These are phyloP conservation scores for Alentia gelatinosa DNA, from an alignment of 2,888 invertebrate species.

Conservation along the genomic window DNA sequence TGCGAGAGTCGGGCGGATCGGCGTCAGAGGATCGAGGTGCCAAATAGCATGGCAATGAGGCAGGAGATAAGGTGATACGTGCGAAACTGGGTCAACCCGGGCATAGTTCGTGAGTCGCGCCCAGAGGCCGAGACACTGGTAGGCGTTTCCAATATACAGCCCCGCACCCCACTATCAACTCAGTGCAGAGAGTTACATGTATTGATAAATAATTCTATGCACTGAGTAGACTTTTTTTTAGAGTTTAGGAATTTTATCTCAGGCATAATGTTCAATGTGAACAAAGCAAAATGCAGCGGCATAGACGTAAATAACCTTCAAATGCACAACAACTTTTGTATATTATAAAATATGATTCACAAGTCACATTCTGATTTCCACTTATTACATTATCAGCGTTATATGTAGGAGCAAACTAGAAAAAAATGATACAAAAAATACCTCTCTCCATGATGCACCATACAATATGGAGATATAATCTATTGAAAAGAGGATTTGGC, in stretches of 20 bases:
- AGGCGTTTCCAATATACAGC: no score
- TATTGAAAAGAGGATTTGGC: not conserved
- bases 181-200: no score
- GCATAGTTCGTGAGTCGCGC: no score
- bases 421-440: not conserved
- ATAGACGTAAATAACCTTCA: no score
- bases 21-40: constrained; percentile 20
- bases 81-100: not conserved
- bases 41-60: constrained; percentile 36
- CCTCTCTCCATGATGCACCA: not conserved
- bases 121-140: no score
- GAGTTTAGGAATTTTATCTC: no score
- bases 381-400: not conserved
- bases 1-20: not conserved
- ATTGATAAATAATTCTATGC: no score
- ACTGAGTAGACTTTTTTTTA: no score
- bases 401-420: not conserved
- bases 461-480: constrained; percentile 25
- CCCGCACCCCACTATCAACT: no score
- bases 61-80: constrained; percentile 31
- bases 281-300: no score
- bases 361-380: not conserved
- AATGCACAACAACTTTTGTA: no score
- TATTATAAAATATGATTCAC: not conserved
- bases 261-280: no score